Conservation (phyloP, 2,113 vertebrate genomes). For the Amblyopsis rosae region DNA sequence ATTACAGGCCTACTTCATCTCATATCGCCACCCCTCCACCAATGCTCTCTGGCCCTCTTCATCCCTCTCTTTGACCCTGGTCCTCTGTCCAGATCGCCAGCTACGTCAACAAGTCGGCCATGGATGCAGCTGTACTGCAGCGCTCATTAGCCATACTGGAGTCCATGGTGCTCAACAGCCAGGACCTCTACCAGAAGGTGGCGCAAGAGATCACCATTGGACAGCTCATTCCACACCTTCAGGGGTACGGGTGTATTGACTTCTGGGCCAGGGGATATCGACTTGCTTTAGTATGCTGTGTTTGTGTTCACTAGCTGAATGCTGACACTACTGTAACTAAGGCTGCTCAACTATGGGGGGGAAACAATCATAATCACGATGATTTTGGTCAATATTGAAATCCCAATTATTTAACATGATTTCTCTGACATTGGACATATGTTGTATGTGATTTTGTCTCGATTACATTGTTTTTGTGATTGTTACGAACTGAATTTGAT, state of each 20-base stretch:
- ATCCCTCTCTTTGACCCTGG: not conserved
- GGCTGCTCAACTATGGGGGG: too few species aligned
- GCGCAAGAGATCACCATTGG: slow-evolving; percentile 99
- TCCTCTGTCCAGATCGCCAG: slow-evolving; percentile 85
- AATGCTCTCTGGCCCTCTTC: not conserved
- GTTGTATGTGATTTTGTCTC: too few species aligned
- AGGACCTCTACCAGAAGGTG: slow-evolving; percentile 98
- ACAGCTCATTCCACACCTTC: slow-evolving; percentile 94
- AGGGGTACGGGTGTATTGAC: slow-evolving; percentile 80
- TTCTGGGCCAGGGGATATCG: too few species aligned
- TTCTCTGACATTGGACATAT: too few species aligned
- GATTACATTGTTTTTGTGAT: too few species aligned
- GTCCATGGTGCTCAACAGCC: slow-evolving; percentile 98
- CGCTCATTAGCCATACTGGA: slow-evolving; percentile 95
- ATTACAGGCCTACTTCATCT: too few species aligned
- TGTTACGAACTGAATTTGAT: too few species aligned
- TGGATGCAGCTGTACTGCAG: slow-evolving; percentile 92
- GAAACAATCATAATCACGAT: too few species aligned
- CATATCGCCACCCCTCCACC: not conserved
- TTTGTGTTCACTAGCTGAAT: not conserved
- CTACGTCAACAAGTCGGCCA: slow-evolving; percentile 93
- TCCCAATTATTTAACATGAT: too few species aligned
- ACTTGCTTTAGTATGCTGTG: too few species aligned
- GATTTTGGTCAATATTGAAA: too few species aligned
- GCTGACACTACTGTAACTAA: not conserved